Percentiles rank a stretch among this genome's conserved stretches.
phyloP scores from a whole-genome alignment of 2,797 vertebrate genomes.

The Anguilla obscura region DNA sequence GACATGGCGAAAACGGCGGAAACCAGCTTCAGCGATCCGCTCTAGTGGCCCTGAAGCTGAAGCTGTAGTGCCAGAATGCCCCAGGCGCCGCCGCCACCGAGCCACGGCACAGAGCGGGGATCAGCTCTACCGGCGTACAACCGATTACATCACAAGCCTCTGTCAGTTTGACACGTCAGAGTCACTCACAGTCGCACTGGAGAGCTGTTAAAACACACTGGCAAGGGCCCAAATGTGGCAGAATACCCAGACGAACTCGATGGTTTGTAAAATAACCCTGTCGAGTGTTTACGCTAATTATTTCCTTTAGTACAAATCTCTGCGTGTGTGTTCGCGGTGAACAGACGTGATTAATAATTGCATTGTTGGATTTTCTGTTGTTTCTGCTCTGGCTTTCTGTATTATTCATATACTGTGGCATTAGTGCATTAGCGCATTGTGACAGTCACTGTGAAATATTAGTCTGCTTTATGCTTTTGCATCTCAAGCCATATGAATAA shows the following conservation, averaged over 20 bases:
- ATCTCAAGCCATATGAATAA: slow-evolving; percentile 73
- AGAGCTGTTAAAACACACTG: slow-evolving; percentile 56
- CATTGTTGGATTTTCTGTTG: slow-evolving; percentile 70
- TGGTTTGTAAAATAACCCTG: slow-evolving; percentile 61
- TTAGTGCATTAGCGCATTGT: slow-evolving; percentile 42
- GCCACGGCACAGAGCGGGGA: neutral
- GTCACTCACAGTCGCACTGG: slow-evolving; percentile 54
- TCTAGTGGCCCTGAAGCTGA: neutral
- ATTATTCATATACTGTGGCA: slow-evolving; percentile 72
- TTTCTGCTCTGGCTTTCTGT: slow-evolving; percentile 60
- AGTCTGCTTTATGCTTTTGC: slow-evolving; percentile 72
- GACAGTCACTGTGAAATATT: slow-evolving; percentile 73
- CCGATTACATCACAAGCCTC: slow-evolving; percentile 52
- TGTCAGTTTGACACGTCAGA: slow-evolving; percentile 58
- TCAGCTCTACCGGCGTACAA: slow-evolving; percentile 47
- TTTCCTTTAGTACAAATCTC: slow-evolving; percentile 66
- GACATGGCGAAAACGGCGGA: neutral
- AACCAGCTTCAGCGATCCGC: neutral
- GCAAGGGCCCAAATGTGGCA: slow-evolving; percentile 59
- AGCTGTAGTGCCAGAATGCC: neutral
- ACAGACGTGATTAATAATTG: slow-evolving; percentile 64
- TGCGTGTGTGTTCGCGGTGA: slow-evolving; percentile 53
- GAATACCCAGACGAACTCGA: slow-evolving; percentile 65
- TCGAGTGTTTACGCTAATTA: slow-evolving; percentile 65
- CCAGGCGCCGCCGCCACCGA: neutral